Evolutionary conservation across 2,113 vertebrate species (phyloP).

Genomic region (Apus apus): DNA sequence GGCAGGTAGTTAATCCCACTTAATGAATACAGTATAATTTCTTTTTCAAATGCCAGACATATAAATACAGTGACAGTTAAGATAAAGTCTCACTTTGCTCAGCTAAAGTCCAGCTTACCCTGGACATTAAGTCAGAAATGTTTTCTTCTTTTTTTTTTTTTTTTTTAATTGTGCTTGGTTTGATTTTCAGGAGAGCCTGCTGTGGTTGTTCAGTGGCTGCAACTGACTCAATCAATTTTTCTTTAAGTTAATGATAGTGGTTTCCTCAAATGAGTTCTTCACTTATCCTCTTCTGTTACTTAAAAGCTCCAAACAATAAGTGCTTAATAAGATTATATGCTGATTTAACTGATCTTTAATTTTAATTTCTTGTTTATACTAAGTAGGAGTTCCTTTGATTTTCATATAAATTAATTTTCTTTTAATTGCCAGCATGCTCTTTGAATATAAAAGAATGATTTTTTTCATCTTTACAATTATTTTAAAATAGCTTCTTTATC

Average conservation of each 20-base stretch:
- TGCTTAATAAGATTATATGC: not conserved
- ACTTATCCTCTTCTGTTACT: not conserved
- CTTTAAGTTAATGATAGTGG: not conserved
- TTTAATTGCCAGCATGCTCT: not conserved
- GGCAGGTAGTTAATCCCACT: slow-evolving; percentile 12
- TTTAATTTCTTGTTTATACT: not conserved
- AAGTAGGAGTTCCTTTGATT: not conserved
- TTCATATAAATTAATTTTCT: not conserved
- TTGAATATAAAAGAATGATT: not conserved
- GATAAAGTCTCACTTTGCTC: not conserved
- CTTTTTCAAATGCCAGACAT: not conserved
- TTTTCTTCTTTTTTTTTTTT: not conserved
- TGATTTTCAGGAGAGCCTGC: not conserved
- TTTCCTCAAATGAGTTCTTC: not conserved
- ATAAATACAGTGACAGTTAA: not conserved
- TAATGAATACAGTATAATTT: not conserved
- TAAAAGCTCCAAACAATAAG: not conserved
- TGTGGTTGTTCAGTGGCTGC: not conserved
- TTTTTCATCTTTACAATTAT: not conserved
- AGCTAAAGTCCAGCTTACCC: not conserved
- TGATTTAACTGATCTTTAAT: not conserved
- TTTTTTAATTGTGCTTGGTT: not conserved
- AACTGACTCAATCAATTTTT: not conserved
- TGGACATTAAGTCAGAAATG: not conserved
- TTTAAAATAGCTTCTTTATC: not conserved